Conservation (phyloP, 2,888 invertebrate species). For the Papilio elwesi region DNA sequence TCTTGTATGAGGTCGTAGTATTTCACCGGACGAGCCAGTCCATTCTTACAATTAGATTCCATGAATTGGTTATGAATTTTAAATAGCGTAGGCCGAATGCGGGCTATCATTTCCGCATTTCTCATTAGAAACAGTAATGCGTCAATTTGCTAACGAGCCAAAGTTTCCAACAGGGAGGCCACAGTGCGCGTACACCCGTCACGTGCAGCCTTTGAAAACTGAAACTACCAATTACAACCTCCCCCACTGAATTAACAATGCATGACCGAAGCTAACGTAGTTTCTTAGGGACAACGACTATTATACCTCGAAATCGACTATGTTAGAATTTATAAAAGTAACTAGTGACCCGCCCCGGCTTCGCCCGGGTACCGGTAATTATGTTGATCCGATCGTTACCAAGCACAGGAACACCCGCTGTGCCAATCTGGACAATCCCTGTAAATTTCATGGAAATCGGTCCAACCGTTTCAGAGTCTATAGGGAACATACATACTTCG, state of each 20-base stretch:
- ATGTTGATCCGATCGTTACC: too few species aligned
- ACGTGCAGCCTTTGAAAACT: slow-evolving; percentile 29
- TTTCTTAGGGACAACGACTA: slow-evolving; percentile 30
- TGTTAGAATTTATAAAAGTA: slow-evolving; percentile 4
- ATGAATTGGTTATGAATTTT: not conserved
- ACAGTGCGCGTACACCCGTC: slow-evolving; percentile 1
- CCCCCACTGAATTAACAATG: slow-evolving; percentile 43
- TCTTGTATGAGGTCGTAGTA: too few species aligned
- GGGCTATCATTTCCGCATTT: slow-evolving; percentile 20
- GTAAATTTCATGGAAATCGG: too few species aligned
- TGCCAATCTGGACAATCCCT: too few species aligned
- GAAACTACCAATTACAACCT: slow-evolving; percentile 44
- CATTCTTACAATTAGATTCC: not conserved
- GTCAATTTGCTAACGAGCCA: slow-evolving; percentile 38
- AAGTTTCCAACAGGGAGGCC: slow-evolving; percentile 25
- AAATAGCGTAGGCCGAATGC: not conserved
- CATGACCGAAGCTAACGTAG: slow-evolving; percentile 38
- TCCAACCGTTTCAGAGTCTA: too few species aligned
- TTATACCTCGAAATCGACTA: slow-evolving; percentile 24
- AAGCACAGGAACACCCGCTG: too few species aligned
- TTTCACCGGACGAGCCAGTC: too few species aligned
- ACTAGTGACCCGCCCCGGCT: too few species aligned
- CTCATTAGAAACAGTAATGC: slow-evolving; percentile 37
- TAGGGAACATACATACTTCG: too few species aligned
- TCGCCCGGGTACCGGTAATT: too few species aligned